Percentiles rank a stretch among this genome's conserved stretches.
Evolutionary conservation across 2,797 vertebrate species (phyloP).

Genomic region (Pempheris klunzingeri): DNA sequence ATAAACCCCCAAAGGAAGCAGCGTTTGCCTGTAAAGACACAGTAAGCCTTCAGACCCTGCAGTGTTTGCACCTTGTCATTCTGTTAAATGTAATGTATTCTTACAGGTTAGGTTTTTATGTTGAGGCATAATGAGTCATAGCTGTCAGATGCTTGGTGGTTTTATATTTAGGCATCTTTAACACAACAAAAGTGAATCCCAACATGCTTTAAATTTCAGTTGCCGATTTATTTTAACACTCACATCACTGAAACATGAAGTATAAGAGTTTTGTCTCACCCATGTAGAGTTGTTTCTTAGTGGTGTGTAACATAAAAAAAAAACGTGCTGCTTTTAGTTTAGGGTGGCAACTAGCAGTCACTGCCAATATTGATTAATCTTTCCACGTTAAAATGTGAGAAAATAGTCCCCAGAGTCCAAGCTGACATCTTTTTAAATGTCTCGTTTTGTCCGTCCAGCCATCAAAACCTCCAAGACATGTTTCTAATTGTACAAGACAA

Average conservation of each 20-base stretch:
- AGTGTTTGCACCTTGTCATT: background rate
- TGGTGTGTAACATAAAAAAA: background rate
- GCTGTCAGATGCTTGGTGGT: background rate
- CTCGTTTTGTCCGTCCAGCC: background rate
- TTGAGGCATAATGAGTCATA: background rate
- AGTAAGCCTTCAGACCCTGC: background rate
- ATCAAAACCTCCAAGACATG: background rate
- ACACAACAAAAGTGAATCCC: background rate
- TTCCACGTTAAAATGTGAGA: background rate
- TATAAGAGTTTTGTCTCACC: background rate
- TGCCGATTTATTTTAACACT: background rate
- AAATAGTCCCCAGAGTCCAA: background rate
- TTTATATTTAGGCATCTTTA: background rate
- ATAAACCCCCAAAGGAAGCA: constrained; percentile 1
- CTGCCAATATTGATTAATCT: background rate
- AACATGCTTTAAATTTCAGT: too few relatives aligned
- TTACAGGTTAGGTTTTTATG: too few relatives aligned
- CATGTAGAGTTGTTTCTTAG: background rate
- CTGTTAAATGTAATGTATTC: background rate
- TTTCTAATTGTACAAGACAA: background rate
- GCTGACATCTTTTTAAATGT: background rate
- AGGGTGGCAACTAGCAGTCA: background rate
- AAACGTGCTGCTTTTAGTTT: background rate
- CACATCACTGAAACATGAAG: background rate
- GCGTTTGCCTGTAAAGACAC: background rate